Evolutionary conservation across 2,888 invertebrate genomes (phyloP).

Genomic region (Standfussiana lucernea): DNA sequence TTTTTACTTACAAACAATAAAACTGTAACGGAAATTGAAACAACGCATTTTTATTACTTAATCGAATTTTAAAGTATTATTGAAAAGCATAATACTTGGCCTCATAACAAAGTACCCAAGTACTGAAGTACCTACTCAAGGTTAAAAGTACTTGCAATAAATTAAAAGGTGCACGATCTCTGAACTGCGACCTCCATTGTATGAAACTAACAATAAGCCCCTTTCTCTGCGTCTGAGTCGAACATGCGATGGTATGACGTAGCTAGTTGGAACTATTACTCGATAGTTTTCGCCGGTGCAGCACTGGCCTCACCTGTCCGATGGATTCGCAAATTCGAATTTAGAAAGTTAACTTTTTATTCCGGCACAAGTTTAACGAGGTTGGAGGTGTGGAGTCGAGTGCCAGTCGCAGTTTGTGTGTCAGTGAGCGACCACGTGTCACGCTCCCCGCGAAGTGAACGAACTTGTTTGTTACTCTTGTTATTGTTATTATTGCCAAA

Average conservation of each 20-base stretch:
- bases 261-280: conserved; percentile 34
- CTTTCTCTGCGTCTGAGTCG: conserved; percentile 33
- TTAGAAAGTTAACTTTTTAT: conserved; percentile 89
- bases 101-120: conserved; percentile 1
- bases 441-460: conserved; percentile 59
- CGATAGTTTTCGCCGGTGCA: conserved; percentile 44
- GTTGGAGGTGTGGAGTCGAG: conserved; percentile 73
- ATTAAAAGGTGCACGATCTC: conserved; percentile 26
- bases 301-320: conserved; percentile 71
- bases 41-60: conserved; percentile 33
- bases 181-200: conserved; percentile 62
- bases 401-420: conserved; percentile 83
- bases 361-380: conserved; percentile 81
- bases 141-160: conserved; percentile 32
- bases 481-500: conserved; percentile 60
- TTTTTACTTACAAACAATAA: conserved; percentile 36
- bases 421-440: conserved; percentile 79
- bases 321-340: conserved; percentile 83
- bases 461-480: conserved; percentile 59
- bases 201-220: conserved; percentile 46
- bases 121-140: conserved; percentile 15
- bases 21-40: conserved; percentile 50
- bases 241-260: conserved; percentile 49
- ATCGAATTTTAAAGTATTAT: conserved; percentile 8
- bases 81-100: conserved; percentile 1